phyloP scores from a whole-genome alignment of 2,113 vertebrate genomes.

The Pluvianellus socialis region DNA sequence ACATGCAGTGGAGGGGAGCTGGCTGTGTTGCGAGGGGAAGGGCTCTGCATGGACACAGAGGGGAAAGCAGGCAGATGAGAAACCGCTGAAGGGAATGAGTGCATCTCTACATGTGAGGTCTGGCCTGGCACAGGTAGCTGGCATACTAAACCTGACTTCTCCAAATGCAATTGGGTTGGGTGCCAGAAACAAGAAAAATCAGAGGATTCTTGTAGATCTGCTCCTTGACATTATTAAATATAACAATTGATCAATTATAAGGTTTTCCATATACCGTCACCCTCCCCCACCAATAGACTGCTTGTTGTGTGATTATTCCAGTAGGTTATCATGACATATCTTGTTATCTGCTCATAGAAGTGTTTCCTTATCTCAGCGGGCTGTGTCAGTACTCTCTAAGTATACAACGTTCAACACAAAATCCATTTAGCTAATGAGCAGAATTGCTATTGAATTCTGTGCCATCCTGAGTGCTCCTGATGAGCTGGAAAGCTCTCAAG shows the following conservation, averaged over 20 bases:
- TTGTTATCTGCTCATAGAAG: background rate
- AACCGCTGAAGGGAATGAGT: background rate
- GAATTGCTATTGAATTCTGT: background rate
- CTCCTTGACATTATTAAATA: background rate
- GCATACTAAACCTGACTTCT: background rate
- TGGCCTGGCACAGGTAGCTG: background rate
- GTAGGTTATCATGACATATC: rapidly evolving
- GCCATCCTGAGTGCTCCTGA: background rate
- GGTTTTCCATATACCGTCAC: background rate
- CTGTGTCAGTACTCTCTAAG: background rate
- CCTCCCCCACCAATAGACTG: background rate
- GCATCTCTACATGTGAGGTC: too few species aligned
- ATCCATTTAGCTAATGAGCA: background rate
- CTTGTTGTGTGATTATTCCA: background rate
- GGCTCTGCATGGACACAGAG: background rate
- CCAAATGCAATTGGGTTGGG: too few species aligned
- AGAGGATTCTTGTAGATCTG: background rate
- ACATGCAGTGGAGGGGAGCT: background rate
- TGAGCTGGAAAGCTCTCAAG: background rate
- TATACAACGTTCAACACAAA: rapidly evolving
- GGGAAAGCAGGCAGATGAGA: background rate
- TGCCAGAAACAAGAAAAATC: background rate
- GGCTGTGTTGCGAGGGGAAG: background rate
- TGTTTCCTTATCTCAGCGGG: background rate
- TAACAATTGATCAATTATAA: background rate